Evolutionary conservation across 2,888 invertebrate species (phyloP), one percentile per base, ranked within the genome.

Genomic region (Meiosimyza decipiens): DNA sequence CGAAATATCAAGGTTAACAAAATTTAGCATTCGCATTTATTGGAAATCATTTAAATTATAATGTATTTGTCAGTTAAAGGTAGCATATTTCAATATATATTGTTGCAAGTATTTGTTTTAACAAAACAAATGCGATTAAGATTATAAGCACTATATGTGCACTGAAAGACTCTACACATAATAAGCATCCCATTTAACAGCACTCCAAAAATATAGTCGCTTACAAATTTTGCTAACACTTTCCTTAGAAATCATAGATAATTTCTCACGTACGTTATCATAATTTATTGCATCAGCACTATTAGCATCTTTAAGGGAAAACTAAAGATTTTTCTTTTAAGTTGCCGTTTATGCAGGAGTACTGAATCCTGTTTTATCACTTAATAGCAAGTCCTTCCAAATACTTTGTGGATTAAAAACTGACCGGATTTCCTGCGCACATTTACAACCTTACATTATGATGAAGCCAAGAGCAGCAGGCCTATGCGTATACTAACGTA

Each of bases 351-450:
- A 40, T 9, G 40, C 40, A 40, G 40, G 9, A 40, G 9, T 40
- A 9, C 40, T 9, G 40, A 40, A 40, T 40, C 40, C 40, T 64
- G 22, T 51, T 64, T 52, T 13, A 40, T n/a, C 15, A 22, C 40
- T 40, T 28, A 28, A 64, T 49, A 51, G 59, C 49, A 59, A 68
- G 68, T 62, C 70, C 70, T 54, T 62, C 54, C 9, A 51, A 16
- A 22, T 5, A 60, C 40, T 40, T 40, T 15, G 15, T 50, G 54
- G 70, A 70, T 70, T 70, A 70, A 54, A 70, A 52, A 40, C 2
- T n/a, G 63, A 40, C 70, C 70, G 70, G 70, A 70, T 70, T 70
- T 70, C 70, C 70, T 62, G 70, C 22, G 28, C 22, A 47, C 63
- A 40, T n/a, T 51, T 22, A 18, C 22, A 18, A 28, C 51, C 15